A percentile compares a stretch with the other conserved stretches of the same genome.
phyloP scores from a whole-genome alignment of 2,113 vertebrate genomes.

The Cervus canadensis region DNA sequence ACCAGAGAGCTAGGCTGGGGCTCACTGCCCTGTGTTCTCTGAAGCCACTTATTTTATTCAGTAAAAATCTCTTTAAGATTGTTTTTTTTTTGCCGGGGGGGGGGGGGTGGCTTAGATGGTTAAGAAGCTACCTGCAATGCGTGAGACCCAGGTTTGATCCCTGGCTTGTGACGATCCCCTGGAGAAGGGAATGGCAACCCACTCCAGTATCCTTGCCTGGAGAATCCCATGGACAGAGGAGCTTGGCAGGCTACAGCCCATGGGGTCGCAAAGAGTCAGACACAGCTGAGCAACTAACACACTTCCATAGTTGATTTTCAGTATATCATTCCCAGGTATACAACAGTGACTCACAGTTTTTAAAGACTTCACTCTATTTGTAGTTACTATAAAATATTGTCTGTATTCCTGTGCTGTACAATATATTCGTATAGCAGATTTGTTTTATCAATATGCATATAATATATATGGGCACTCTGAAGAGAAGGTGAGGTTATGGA shows the following conservation, averaged over 20 bases:
- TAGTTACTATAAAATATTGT: neutral
- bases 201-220: neutral
- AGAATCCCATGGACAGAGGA: neutral
- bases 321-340: neutral
- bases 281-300: neutral
- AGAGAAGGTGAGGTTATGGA: neutral
- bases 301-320: neutral
- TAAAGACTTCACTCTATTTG: neutral
- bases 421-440: neutral
- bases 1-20: neutral
- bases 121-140: neutral
- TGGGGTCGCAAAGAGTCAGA: neutral
- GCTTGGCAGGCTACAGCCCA: neutral
- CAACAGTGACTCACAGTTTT: neutral
- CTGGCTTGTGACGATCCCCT: neutral
- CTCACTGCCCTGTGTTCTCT: neutral
- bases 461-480: neutral
- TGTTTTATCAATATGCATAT: neutral
- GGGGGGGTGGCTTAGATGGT: neutral
- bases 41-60: neutral
- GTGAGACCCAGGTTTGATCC: neutral
- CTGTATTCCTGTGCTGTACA: neutral
- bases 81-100: neutral
- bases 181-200: neutral
- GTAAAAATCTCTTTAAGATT: neutral